Percentiles rank a stretch among this genome's conserved stretches.
Conservation (phyloP, 2,797 vertebrate genomes). For the Phoxinus dragarum region DNA sequence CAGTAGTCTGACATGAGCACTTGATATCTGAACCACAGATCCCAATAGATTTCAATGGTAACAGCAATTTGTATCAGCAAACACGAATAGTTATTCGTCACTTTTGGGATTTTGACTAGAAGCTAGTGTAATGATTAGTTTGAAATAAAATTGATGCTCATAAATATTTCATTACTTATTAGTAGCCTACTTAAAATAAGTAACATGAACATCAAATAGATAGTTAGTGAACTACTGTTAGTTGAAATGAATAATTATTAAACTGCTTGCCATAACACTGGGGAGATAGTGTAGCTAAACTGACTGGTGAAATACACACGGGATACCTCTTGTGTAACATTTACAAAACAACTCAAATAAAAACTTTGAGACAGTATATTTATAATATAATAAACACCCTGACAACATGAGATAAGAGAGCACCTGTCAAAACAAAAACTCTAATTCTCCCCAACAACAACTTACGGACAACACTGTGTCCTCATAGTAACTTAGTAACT, state of each 20-base stretch:
- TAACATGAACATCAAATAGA: background rate
- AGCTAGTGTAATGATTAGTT: background rate
- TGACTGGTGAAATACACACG: background rate
- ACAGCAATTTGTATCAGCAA: background rate
- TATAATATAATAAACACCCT: background rate
- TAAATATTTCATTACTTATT: too few species aligned
- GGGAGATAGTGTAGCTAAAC: background rate
- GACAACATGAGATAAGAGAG: background rate
- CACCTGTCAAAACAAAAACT: conserved; percentile 19
- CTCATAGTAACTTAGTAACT: background rate
- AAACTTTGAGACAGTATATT: background rate
- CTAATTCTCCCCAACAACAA: background rate
- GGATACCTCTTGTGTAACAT: background rate
- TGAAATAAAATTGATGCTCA: background rate
- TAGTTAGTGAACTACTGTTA: background rate
- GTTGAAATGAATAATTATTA: background rate
- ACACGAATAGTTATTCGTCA: background rate
- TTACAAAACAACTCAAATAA: background rate
- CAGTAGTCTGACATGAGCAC: background rate
- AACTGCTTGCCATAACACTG: background rate
- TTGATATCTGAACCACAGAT: background rate
- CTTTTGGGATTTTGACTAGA: background rate
- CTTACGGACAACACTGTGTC: background rate
- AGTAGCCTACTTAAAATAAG: background rate
- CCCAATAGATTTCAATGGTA: background rate